Conservation (phyloP, 1,140 invertebrate species). For the Scaptodrosophila lebanonensis region DNA sequence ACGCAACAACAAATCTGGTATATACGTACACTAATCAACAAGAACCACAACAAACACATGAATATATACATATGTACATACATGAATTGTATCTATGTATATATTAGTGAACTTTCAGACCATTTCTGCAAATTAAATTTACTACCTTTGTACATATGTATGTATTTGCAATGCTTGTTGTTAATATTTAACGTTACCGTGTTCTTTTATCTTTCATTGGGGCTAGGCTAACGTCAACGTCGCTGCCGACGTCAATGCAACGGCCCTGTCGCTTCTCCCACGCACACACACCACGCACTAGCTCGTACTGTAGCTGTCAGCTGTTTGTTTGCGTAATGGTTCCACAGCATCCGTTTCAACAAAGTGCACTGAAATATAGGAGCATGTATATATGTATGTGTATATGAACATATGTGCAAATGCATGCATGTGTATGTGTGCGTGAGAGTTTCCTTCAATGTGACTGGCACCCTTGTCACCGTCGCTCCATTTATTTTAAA, state of each 20-base stretch:
- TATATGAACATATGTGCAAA: not conserved
- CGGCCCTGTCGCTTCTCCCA: slow-evolving; percentile 13
- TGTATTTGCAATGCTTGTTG: no score
- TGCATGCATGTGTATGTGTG: no score
- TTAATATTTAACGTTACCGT: no score
- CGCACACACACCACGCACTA: slow-evolving; percentile 4
- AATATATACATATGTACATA: slow-evolving; percentile 3
- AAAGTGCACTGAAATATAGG: slow-evolving; percentile 19
- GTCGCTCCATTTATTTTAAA: slow-evolving; percentile 16
- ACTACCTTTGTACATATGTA: no score
- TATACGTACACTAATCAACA: no score
- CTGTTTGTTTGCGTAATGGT: slow-evolving; percentile 21
- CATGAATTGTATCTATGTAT: slow-evolving; percentile 20
- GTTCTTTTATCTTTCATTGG: no score
- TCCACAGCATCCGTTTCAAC: slow-evolving; percentile 41
- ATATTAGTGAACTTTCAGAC: no score
- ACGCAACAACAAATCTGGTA: no score
- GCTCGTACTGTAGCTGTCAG: slow-evolving; percentile 35
- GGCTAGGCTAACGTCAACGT: slow-evolving; percentile 58
- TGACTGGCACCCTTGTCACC: slow-evolving; percentile 38
- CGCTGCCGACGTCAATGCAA: slow-evolving; percentile 40
- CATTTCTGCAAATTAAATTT: no score
- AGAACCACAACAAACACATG: slow-evolving; percentile 14
- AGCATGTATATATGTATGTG: not conserved
- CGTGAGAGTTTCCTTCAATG: slow-evolving; percentile 15